phyloP scores from a whole-genome alignment of 2,797 vertebrate species.

The Xenopus petersii region DNA sequence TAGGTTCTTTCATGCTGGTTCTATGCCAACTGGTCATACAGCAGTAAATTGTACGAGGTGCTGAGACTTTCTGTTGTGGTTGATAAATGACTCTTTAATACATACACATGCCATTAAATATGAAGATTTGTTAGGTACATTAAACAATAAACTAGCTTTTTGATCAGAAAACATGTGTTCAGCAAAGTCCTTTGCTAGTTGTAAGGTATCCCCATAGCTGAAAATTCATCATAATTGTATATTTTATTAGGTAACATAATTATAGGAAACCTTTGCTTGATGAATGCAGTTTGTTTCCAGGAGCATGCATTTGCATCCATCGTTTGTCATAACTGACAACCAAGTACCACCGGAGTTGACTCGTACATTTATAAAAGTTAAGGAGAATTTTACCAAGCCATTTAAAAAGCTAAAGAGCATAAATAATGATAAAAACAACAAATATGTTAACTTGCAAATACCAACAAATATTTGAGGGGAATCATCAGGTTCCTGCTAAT shows the following conservation, averaged over 20 bases:
- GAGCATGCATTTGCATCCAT: constrained; percentile 53
- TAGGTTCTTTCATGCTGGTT: not conserved
- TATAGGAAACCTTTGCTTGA: constrained; percentile 54
- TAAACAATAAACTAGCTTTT: constrained; percentile 16
- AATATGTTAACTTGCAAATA: constrained; percentile 26
- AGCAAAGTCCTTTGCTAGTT: constrained; percentile 31
- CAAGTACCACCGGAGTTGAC: constrained; percentile 51
- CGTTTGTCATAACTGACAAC: constrained; percentile 57
- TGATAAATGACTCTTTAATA: constrained; percentile 20
- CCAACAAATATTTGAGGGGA: not conserved
- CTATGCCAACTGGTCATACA: not conserved
- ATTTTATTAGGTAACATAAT: constrained; percentile 53
- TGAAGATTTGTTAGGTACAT: constrained; percentile 36
- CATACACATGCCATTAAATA: constrained; percentile 14
- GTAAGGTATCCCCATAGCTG: constrained; percentile 41
- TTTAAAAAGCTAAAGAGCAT: constrained; percentile 21
- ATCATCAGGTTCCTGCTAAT: no score
- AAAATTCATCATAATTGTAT: constrained; percentile 50
- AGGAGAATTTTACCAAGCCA: constrained; percentile 43
- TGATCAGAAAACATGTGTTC: constrained; percentile 44
- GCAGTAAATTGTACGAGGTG: not conserved
- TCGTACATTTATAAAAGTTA: constrained; percentile 48
- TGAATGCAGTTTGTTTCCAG: constrained; percentile 55
- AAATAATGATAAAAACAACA: constrained; percentile 36
- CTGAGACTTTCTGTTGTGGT: constrained; percentile 7